Base-by-base conservation (phyloP, 2,888 invertebrate genomes). In the Chalcis sispes region DNA sequence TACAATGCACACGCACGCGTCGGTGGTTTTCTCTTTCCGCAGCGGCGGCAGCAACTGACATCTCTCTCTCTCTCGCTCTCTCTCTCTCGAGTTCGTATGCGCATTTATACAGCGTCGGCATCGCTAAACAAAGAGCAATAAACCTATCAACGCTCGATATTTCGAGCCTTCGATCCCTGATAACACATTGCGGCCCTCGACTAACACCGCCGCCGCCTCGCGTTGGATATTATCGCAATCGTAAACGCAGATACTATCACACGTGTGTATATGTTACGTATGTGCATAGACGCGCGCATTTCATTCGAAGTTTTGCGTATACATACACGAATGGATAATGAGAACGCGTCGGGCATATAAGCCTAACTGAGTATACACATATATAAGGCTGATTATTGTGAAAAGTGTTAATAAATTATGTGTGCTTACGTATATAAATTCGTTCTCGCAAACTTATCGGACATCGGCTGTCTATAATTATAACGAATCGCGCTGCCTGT, bases 391-490 rank as follows among this genome's bases (percentile, higher is more conserved):
- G 62, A 69, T 69, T 32, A 46, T 54, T 67, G 69, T 23, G 64
- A 64, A 69, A 66, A 56, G 50, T 27, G 23, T 29, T 50, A 48
- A 74, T 77, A 74, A 70, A 77, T 77, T 71, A 61, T 66, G 70
- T 40, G 59, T 58, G 64, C 62, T 69, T 15, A 59, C 52, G 58
- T 67, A 72, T n/a, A 77, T 77, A 72, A 72, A 75, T 72, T 77
- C 64, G 66, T 77, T 77, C 74, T 18, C 65, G 50, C 32, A 25
- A 23, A 67, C 20, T 64, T 75, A 70, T 66, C 70, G 70, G 59
- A 29, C 67, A 74, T 77, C 74, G 54, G 27, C 74, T 77, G 67
- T 77, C 74, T 67, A 50, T 77, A 74, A 77, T 77, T 77, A 74
- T 74, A 77, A 77, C 74, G 77, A 74, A 74, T 71, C 77, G 50